A percentile compares a stretch with the other conserved stretches of the same genome.
Conservation (phyloP, 2,888 invertebrate species). For the Galeruca laticollis region DNA sequence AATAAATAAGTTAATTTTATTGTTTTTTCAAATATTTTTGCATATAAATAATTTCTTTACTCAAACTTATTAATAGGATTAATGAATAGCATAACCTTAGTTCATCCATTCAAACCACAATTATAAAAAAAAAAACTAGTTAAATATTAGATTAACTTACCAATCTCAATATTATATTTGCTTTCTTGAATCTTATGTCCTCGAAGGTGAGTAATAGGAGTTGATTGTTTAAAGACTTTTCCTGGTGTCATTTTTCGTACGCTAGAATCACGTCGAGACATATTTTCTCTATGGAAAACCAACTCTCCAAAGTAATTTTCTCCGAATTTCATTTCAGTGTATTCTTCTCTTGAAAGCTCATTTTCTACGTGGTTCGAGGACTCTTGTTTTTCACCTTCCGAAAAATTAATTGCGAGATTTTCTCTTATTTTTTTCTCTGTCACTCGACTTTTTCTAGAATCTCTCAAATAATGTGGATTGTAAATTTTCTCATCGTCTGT, state of each 20-base stretch:
- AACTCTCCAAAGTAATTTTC: slow-evolving; percentile 36
- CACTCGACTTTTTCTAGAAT: not conserved
- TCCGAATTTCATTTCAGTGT: slow-evolving; percentile 23
- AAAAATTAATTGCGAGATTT: slow-evolving; percentile 8
- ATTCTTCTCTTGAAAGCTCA: slow-evolving; percentile 14
- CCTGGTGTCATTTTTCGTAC: slow-evolving; percentile 28
- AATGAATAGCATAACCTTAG: too few relatives aligned
- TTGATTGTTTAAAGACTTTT: slow-evolving; percentile 37
- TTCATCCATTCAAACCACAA: too few relatives aligned
- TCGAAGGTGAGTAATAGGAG: slow-evolving; percentile 26
- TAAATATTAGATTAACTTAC: not conserved
- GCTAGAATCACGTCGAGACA: slow-evolving; percentile 25
- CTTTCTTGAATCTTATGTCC: slow-evolving; percentile 35
- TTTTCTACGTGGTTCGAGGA: not conserved
- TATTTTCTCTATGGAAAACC: slow-evolving; percentile 21
- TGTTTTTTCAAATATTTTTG: too few relatives aligned
- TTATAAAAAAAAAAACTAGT: not conserved
- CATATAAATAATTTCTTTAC: too few relatives aligned
- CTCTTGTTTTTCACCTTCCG: slow-evolving; percentile 23
- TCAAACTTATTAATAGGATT: too few relatives aligned
- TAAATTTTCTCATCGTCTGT: not conserved
- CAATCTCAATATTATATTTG: not conserved
- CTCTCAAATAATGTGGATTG: not conserved
- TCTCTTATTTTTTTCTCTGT: not conserved
- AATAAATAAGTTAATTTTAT: too few relatives aligned